phyloP scores from a whole-genome alignment of 2,797 vertebrate species.

The Mus spretus region DNA sequence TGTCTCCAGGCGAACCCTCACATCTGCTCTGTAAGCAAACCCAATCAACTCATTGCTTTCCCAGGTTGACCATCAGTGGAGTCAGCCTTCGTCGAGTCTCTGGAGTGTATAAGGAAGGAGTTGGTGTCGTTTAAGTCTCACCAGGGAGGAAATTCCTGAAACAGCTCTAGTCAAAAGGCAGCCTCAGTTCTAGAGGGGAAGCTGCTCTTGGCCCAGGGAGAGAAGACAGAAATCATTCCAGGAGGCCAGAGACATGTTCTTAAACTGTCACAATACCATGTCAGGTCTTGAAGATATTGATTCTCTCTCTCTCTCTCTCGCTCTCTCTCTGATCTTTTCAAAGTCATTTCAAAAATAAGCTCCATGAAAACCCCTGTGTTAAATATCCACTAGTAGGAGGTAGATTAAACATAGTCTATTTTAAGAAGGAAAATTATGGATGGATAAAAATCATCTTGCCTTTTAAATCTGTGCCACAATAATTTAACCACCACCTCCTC shows the following conservation, averaged over 20 bases:
- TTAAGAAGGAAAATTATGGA: conserved; percentile 61
- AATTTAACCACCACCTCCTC: background rate
- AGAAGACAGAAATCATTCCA: background rate
- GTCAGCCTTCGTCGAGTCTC: background rate
- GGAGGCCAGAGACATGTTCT: background rate
- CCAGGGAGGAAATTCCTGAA: background rate
- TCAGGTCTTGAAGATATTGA: background rate
- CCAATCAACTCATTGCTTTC: background rate
- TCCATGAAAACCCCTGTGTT: background rate
- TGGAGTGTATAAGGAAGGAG: background rate
- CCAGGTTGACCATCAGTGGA: background rate
- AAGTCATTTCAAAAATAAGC: conserved; percentile 58
- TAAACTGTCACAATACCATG: background rate
- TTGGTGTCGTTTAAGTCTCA: background rate
- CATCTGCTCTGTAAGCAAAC: background rate
- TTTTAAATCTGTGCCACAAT: conserved; percentile 22
- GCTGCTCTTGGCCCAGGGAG: background rate
- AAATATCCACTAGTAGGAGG: conserved; percentile 21
- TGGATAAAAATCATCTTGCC: conserved; percentile 49
- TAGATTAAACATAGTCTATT: conserved; percentile 18
- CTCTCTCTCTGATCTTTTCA: background rate
- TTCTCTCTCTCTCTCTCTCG: background rate
- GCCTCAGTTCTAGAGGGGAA: background rate
- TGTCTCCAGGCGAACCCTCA: background rate
- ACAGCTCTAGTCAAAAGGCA: background rate